Conservation (phyloP, 2,888 invertebrate genomes). For the Dorcus hopei region DNA sequence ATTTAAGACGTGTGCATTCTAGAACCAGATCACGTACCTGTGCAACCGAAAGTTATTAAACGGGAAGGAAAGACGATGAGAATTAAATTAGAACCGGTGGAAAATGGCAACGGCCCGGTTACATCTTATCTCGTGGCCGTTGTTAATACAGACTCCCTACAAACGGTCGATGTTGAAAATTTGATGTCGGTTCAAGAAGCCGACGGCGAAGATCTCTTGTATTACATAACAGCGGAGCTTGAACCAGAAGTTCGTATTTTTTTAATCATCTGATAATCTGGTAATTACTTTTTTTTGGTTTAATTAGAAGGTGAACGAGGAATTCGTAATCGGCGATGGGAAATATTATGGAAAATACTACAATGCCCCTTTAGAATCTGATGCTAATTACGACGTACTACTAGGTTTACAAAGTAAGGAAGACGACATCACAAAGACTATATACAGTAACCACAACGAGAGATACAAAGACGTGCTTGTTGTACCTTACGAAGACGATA, state of each 20-base stretch:
- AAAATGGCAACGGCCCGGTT: conserved; percentile 76
- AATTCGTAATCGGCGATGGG: conserved; percentile 77
- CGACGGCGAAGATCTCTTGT: conserved; percentile 63
- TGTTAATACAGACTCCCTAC: conserved; percentile 62
- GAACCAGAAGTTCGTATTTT: conserved; percentile 55
- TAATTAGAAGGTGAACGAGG: conserved; percentile 55
- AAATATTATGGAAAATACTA: conserved; percentile 69
- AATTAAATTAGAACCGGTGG: conserved; percentile 64
- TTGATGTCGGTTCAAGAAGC: conserved; percentile 68
- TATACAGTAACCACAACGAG: conserved; percentile 55
- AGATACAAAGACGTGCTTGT: neutral
- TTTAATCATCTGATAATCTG: neutral
- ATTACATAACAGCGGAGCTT: conserved; percentile 81
- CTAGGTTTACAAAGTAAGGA: conserved; percentile 69
- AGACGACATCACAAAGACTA: conserved; percentile 61
- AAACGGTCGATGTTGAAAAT: conserved; percentile 60
- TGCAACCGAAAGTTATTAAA: conserved; percentile 62
- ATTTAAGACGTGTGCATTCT: conserved; percentile 15
- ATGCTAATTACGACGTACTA: conserved; percentile 64
- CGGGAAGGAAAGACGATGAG: conserved; percentile 61
- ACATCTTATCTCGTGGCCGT: conserved; percentile 72
- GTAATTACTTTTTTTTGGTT: conserved; percentile 7
- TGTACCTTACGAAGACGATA: conserved; percentile 33
- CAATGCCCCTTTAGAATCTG: conserved; percentile 69
- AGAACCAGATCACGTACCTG: conserved; percentile 67